A percentile compares a stretch with the other conserved stretches of the same genome.
Conservation (phyloP, 2,113 vertebrate species). For the Edolisoma coerulescens region DNA sequence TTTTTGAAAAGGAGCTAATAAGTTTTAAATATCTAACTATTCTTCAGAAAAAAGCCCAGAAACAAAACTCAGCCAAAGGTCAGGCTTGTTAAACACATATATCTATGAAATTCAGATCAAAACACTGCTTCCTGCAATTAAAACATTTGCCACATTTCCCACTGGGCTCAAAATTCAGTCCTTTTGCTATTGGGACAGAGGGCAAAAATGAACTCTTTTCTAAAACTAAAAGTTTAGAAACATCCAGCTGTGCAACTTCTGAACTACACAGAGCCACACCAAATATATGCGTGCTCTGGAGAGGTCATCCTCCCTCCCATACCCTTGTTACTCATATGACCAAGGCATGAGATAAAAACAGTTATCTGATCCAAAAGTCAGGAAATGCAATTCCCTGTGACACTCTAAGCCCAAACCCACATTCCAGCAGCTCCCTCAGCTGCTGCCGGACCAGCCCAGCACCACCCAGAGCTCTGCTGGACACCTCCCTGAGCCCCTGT, state of each 20-base stretch:
- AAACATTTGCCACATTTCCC: neutral
- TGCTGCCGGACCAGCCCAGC: neutral
- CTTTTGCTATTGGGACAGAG: neutral
- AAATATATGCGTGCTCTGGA: neutral
- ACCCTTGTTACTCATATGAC: neutral
- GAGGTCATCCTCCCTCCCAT: neutral
- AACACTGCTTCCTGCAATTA: constrained; percentile 20
- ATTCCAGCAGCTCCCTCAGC: neutral
- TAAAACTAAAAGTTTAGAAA: neutral
- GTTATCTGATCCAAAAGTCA: neutral
- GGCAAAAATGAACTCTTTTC: neutral
- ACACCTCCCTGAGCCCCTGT: neutral
- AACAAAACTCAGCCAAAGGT: constrained; percentile 36
- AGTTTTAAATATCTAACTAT: neutral
- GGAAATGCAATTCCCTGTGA: neutral
- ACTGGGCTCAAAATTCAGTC: neutral
- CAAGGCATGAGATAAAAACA: neutral
- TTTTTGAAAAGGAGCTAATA: constrained; percentile 33
- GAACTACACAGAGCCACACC: neutral
- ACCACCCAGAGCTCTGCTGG: neutral
- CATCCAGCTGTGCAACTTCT: neutral
- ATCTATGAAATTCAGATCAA: neutral
- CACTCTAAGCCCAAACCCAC: neutral
- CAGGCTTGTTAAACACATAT: neutral
- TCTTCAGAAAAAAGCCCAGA: neutral